Base-by-base conservation (phyloP, 1,140 invertebrate genomes). In the Drosophila funebris region DNA sequence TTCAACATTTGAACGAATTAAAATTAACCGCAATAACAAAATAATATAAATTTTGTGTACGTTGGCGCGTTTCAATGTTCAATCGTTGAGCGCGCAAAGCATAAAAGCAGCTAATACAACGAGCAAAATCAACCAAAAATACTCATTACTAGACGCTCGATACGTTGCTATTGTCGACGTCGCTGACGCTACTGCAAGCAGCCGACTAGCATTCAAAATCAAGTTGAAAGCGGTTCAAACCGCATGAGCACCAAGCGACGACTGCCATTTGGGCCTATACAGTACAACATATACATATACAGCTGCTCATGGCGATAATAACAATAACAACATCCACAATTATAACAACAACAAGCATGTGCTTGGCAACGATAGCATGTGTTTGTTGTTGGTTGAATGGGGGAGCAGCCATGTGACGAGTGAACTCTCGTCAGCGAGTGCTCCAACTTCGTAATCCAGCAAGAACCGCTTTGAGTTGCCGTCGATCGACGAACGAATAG, bases 191-290 rank as follows among this genome's bases (percentile, higher is more conserved):
- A 44, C 41, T 61, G 73, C 54, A 54, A 39, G 39, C 39, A 13
- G 16, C 4, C 67, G 68, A 73, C 73, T 76, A 73, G 75, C 39
- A 66, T 56, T 64, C 43, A 71, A 57, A 87, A 83, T 79, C 83
- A 61, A 71, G 78, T 88, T 88, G 64, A 61, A 88, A 88, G 83
- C 83, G 62, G 78, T 88, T 88, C 57, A 56, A 88, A 88, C 83
- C 64, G 72, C 70, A 53, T 41, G 39, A 14, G 24, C 13, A 33
- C 52, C 11, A 29, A 56, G 37, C n/a, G 13, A 53, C 64, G 54
- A 73, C 72, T 68, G 68, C 52, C 71, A 79, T 81, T 77, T 76
- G 74, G 74, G 69, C 82, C 67, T 80, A 84, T 39, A 71, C 50
- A 39, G 48, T 18, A 41, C n/a, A n/a, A 39, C 41, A 20, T 24